A percentile compares a stretch with the other conserved stretches of the same genome.
Conservation (phyloP, 30 jellyfish, hydroid and myxozoan genomes). For the Aurelia aurita complex sp. Pacific region DNA sequence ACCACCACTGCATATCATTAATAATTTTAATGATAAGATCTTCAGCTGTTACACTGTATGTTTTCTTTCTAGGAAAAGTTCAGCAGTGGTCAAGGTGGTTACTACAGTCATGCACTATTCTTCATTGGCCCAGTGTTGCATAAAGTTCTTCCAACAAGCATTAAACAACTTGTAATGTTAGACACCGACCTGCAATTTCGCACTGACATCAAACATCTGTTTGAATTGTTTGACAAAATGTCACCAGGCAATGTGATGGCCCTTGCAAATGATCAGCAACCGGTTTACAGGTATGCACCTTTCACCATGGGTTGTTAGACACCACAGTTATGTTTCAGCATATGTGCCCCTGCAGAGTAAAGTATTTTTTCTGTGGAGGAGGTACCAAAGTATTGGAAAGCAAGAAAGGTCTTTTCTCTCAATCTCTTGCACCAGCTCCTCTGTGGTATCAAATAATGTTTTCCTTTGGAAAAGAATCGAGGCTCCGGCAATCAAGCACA, state of each 20-base stretch:
- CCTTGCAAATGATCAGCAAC: conserved; percentile 94
- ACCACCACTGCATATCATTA: too few relatives aligned
- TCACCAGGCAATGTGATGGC: conserved; percentile 65
- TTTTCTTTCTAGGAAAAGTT: conserved; percentile 70
- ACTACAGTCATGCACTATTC: conserved; percentile 79
- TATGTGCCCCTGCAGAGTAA: too few relatives aligned
- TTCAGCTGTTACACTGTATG: background rate
- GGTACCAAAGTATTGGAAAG: too few relatives aligned
- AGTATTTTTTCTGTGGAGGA: too few relatives aligned
- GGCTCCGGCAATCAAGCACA: too few relatives aligned
- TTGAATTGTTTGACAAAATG: conserved; percentile 64
- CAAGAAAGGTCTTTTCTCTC: too few relatives aligned
- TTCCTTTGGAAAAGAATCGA: too few relatives aligned
- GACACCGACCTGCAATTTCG: conserved; percentile 84
- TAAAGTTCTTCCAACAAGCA: conserved; percentile 52
- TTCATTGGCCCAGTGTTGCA: conserved; percentile 76
- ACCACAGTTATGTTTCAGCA: too few relatives aligned
- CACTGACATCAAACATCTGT: conserved; percentile 63
- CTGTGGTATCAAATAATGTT: too few relatives aligned
- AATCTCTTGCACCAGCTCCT: too few relatives aligned
- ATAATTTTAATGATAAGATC: background rate
- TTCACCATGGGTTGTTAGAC: background rate
- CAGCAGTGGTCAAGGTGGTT: conserved; percentile 59
- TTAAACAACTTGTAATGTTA: conserved; percentile 62
- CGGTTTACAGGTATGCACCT: conserved; percentile 55